These are phyloP conservation scores for Ligdia adustata DNA, from an alignment of 2,888 invertebrate genomes.

Conservation along the genomic window DNA sequence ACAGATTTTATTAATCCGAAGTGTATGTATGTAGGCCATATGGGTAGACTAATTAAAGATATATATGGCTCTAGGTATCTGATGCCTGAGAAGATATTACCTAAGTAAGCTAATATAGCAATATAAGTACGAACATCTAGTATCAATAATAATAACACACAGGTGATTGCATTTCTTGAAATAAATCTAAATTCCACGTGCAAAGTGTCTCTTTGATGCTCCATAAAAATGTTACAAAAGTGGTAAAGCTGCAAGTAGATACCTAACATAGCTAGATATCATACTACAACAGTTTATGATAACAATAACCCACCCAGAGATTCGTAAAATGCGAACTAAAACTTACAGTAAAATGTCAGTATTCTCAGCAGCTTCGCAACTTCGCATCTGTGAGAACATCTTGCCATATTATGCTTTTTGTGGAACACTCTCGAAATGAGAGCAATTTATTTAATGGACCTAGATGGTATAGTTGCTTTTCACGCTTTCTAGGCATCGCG, in stretches of 20 bases:
- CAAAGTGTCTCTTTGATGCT: not conserved
- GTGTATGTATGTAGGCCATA: no score
- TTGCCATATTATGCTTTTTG: conserved; percentile 53
- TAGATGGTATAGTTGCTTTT: conserved; percentile 49
- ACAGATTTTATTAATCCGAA: no score
- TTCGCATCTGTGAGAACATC: conserved; percentile 51
- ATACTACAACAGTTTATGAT: conserved; percentile 6
- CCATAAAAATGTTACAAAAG: not conserved
- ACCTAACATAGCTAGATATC: not conserved
- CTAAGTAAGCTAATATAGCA: no score
- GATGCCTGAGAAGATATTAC: no score
- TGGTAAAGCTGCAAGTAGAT: not conserved
- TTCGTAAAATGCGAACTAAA: conserved; percentile 4
- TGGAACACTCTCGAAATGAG: conserved; percentile 53
- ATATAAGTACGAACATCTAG: no score
- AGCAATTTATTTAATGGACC: conserved; percentile 74
- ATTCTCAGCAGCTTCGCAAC: conserved; percentile 44
- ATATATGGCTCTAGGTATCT: no score
- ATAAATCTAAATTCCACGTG: no score
- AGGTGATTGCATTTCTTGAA: no score
- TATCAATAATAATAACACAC: no score
- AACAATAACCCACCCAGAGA: conserved; percentile 14
- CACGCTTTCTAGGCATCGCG: conserved; percentile 8
- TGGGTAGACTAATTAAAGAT: no score
- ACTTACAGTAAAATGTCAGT: conserved; percentile 37